Evolutionary conservation across 1,140 invertebrate genomes (phyloP), one percentile per base, ranked within the genome.

Genomic region (Atta texana): DNA sequence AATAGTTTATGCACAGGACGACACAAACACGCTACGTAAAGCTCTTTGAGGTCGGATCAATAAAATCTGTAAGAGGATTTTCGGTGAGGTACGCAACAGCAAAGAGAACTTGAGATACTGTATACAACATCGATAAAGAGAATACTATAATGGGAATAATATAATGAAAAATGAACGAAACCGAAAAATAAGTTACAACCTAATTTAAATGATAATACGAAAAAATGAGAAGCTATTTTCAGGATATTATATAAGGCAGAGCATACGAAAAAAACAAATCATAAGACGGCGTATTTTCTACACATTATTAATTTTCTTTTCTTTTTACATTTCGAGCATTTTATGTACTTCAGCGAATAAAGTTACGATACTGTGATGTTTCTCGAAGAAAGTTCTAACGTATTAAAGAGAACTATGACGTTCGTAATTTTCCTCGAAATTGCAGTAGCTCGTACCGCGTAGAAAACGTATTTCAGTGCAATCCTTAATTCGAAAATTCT

Each of bases 11-110:
- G 55, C 80, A 74, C 24, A 49, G 24, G 12, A 12, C 14, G 39
- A 61, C 44, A 74, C 49, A 74, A 61, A 74, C 55, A 61, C 28
- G 64, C 39, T 57, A 34, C 12, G 34, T 14, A 51, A 51, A 80
- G 64, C 51, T 49, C 39, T 86, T 81, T 81, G 51, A 81, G 64
- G 55, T 68, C 34, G 44, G 18, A 21, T 16, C n/a, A 14, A 51
- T 66, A 81, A 87, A 64, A 87, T 10, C 34, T 28, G 21, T 77
- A 88, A 88, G 76, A 72, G 66, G 68, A 74, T 81, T 88, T 81
- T 72, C 76, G 53, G n/a, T 28, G 10, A 34, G 7, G 10, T 84
- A 44, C 10, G 61, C 21, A 72, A 81, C 31, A 59, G n/a, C 64
- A 34, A 18, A 71, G 31, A 2, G 64, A 49, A 12, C 55, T 69